Percentiles rank a stretch among this genome's conserved stretches.
Evolutionary conservation across 2,888 invertebrate species (phyloP).

Genomic region (Chrysolina oricalcia): DNA sequence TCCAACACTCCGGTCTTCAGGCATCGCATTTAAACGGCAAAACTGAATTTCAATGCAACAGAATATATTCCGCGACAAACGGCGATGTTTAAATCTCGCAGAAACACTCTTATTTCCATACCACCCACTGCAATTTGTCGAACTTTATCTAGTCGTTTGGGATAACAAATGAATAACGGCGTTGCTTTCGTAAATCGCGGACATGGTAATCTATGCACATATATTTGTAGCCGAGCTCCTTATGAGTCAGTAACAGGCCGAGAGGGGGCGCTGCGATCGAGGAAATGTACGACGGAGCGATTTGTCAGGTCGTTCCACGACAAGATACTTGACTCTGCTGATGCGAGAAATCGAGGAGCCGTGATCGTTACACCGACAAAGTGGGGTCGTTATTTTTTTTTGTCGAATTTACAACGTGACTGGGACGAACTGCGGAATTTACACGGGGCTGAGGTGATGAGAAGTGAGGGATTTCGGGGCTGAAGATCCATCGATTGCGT

Average conservation of each 20-base stretch:
- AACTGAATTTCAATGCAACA: conserved; percentile 6
- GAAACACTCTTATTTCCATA: conserved; percentile 32
- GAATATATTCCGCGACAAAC: conserved; percentile 11
- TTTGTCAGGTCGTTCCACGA: conserved; percentile 48
- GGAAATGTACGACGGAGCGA: conserved; percentile 43
- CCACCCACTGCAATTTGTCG: conserved; percentile 37
- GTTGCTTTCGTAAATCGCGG: conserved; percentile 28
- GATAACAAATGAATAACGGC: conserved; percentile 44
- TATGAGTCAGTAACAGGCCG: conserved; percentile 42
- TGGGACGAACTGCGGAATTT: conserved; percentile 20
- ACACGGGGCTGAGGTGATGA: neutral
- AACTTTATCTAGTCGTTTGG: conserved; percentile 33
- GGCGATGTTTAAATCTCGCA: conserved; percentile 27
- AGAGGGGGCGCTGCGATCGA: conserved; percentile 35
- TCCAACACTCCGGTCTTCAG: neutral
- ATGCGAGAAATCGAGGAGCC: conserved; percentile 32
- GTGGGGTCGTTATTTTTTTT: conserved; percentile 27
- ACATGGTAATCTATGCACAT: conserved; percentile 49
- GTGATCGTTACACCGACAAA: conserved; percentile 32
- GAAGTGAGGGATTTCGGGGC: neutral
- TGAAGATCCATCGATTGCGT: neutral
- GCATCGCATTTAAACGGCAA: neutral
- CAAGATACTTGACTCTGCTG: conserved; percentile 50
- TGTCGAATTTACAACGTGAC: neutral
- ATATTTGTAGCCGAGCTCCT: conserved; percentile 46